Conservation (phyloP, 2,888 invertebrate genomes). For the Drosophila hamatofila region DNA sequence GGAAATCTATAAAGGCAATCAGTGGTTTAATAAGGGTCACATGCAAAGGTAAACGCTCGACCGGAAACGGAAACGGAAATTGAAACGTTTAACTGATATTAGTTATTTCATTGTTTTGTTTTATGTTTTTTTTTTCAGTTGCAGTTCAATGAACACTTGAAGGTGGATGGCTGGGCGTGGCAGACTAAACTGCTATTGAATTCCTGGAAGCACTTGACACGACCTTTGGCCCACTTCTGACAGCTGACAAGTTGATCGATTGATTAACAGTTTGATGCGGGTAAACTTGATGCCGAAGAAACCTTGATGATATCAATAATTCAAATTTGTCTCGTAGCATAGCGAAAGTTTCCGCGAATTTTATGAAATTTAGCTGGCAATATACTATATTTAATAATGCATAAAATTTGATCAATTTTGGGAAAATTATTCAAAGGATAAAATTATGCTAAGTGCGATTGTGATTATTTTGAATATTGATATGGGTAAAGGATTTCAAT, state of each 20-base stretch:
- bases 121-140: conserved; percentile 7
- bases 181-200: background rate
- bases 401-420: background rate
- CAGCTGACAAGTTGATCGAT: conserved; percentile 4
- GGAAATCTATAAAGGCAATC: conserved; percentile 37
- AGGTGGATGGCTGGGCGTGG: background rate
- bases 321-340: background rate
- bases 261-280: conserved; percentile 5
- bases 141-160: conserved; percentile 17
- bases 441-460: background rate
- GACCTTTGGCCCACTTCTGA: background rate
- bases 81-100: conserved; percentile 46
- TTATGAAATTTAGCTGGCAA: background rate
- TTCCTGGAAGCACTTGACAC: conserved; percentile 3
- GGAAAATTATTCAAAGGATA: background rate
- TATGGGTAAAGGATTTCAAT: background rate
- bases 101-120: conserved; percentile 2
- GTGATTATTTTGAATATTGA: background rate
- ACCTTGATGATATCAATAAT: background rate
- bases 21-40: conserved; percentile 40
- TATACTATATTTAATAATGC: background rate
- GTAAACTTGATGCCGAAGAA: background rate
- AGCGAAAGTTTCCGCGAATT: background rate
- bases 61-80: conserved; percentile 34
- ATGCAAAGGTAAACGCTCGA: conserved; percentile 27